phyloP scores from a whole-genome alignment of 2,113 vertebrate species.

The Phocoena sinus region DNA sequence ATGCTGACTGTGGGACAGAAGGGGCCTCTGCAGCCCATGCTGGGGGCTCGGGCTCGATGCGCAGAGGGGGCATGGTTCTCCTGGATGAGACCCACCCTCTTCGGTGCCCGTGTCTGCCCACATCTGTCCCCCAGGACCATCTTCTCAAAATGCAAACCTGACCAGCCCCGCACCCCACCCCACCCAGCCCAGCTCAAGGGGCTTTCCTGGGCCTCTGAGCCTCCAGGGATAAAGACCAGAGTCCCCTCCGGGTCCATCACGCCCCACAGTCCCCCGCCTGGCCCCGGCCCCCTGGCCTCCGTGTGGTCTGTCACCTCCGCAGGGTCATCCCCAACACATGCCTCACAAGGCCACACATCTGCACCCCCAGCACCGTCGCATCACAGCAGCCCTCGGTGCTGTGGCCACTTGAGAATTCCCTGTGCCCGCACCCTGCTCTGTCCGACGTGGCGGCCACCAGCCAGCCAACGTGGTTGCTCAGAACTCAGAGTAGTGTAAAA shows the following conservation, averaged over 20 bases:
- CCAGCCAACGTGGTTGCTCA: accelerated
- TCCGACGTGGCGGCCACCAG: accelerated
- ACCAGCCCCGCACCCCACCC: background rate
- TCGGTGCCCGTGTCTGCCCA: background rate
- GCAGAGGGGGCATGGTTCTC: background rate
- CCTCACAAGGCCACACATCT: background rate
- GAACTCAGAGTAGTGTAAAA: background rate
- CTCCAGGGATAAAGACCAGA: background rate
- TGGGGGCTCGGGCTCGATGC: background rate
- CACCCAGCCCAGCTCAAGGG: background rate
- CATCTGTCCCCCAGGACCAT: background rate
- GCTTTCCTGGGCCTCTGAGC: background rate
- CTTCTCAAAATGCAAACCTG: background rate
- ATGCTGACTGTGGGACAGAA: background rate
- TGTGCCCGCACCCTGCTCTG: background rate
- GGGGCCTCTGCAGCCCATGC: background rate
- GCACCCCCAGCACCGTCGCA: background rate
- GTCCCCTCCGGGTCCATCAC: too few species aligned
- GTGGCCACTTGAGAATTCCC: background rate
- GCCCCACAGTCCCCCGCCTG: background rate
- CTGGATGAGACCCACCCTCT: accelerated
- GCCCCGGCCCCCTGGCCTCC: background rate
- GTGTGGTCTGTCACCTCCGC: background rate
- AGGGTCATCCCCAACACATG: background rate
- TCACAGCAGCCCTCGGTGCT: accelerated